Base-by-base conservation (phyloP, 2,113 vertebrate species). In the Fulmarus glacialis region DNA sequence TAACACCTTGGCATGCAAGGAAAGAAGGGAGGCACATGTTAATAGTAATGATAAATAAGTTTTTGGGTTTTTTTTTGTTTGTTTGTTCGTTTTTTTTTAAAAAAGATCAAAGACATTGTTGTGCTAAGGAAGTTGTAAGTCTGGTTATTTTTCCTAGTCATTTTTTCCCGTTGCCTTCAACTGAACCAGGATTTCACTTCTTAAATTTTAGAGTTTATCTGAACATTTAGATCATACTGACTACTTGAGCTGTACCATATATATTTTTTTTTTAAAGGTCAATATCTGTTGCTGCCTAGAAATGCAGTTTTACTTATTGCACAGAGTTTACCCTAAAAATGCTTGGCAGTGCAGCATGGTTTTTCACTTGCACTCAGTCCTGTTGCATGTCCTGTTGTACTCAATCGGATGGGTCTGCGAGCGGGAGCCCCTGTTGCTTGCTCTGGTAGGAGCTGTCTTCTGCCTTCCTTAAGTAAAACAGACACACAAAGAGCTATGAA, bases 371-470 rank as follows among this genome's bases (percentile, higher is more conserved):
- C 4, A 3, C 22, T 86, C 23, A 10, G 19, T 32, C 8, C 14
- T 38, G 24, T 42, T 26, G 7, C 3, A 0, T 2, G 5, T 12
- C 26, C n/a, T 66, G 11, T 7, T 58, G 21, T 59, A 40, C 7
- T 55, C 0, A 4, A 0, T 30, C 1, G 1, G 22, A 30, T 27
- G 11, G 12, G 26, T 40, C 48, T 68, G 42, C 2, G 30, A 56
- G n/a, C 8, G 22, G n/a, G 34, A 77, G 29, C 12, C 6, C 11
- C 8, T 43, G 32, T 8, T 71, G 8, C 40, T 43, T 34, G 14
- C 27, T 48, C 27, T 32, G 40, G 17, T 63, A 58, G 38, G 80
- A 70, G 32, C 17, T 85, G 24, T 9, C n/a, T 62, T 58, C 66
- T 29, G 21, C 7, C 19, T 80, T 75, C 45, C 53, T 42, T 38